Conservation (phyloP, 1,140 invertebrate species). For the Panulirus ornatus region DNA sequence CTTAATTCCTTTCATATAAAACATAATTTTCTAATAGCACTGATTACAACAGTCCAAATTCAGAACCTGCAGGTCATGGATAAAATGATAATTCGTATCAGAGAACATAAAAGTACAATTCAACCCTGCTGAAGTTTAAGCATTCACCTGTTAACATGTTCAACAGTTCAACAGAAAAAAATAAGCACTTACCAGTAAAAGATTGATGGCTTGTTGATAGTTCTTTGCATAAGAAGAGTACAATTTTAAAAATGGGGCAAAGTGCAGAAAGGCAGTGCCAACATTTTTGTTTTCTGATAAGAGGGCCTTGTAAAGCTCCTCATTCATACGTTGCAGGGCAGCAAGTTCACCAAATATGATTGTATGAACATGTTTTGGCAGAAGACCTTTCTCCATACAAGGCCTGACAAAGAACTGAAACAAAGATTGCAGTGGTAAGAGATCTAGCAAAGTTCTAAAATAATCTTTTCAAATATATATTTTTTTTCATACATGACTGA, state of each 20-base stretch:
- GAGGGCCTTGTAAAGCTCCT: constrained; percentile 83
- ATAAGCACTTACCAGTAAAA: constrained; percentile 76
- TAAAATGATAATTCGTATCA: no score
- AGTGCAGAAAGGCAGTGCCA: constrained; percentile 83
- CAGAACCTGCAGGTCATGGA: no score
- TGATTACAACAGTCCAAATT: no score
- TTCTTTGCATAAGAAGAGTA: constrained; percentile 89
- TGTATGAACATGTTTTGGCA: constrained; percentile 81
- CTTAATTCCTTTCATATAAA: no score
- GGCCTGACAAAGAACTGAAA: constrained; percentile 85
- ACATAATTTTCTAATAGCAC: no score
- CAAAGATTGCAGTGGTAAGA: constrained; percentile 2
- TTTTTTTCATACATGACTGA: background rate
- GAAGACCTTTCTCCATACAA: constrained; percentile 81
- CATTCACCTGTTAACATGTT: no score
- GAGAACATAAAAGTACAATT: no score
- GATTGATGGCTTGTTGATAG: constrained; percentile 82
- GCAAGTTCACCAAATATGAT: constrained; percentile 86
- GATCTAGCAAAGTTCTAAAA: no score
- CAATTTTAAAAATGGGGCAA: constrained; percentile 88
- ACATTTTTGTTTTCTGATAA: constrained; percentile 82
- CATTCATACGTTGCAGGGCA: constrained; percentile 86
- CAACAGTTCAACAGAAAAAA: background rate
- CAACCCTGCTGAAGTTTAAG: no score
- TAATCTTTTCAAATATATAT: background rate